Evolutionary conservation across 2,888 invertebrate species (phyloP).

Genomic region (Halocaridina rubra): DNA sequence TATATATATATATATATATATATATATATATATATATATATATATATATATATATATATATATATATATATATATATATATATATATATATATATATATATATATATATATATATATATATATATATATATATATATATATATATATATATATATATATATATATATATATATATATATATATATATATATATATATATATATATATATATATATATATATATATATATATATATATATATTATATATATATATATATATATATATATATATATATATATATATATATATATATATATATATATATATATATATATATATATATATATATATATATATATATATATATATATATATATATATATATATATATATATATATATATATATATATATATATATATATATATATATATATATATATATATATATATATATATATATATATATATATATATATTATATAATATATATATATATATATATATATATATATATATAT

Average conservation of each 20-base stretch:
- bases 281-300: constrained; percentile 32
- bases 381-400: constrained; percentile 20
- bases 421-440: not conserved
- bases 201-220: constrained; percentile 10
- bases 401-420: not conserved
- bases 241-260: no score
- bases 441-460: not conserved
- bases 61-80: constrained; percentile 1
- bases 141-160: constrained; percentile 35
- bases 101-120: constrained; percentile 25
- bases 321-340: constrained; percentile 32
- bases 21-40: constrained; percentile 1
- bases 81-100: constrained; percentile 7
- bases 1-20: constrained; percentile 21
- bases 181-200: constrained; percentile 12
- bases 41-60: not conserved
- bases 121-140: constrained; percentile 34
- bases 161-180: constrained; percentile 35
- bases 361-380: constrained; percentile 32
- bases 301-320: constrained; percentile 32
- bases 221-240: constrained; percentile 22
- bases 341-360: constrained; percentile 32
- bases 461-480: not conserved
- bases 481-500: constrained; percentile 4
- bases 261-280: constrained; percentile 24